A percentile compares a stretch with the other conserved stretches of the same genome.
phyloP scores from a whole-genome alignment of 2,888 invertebrate species.

The Pristionchus maxplancki region DNA sequence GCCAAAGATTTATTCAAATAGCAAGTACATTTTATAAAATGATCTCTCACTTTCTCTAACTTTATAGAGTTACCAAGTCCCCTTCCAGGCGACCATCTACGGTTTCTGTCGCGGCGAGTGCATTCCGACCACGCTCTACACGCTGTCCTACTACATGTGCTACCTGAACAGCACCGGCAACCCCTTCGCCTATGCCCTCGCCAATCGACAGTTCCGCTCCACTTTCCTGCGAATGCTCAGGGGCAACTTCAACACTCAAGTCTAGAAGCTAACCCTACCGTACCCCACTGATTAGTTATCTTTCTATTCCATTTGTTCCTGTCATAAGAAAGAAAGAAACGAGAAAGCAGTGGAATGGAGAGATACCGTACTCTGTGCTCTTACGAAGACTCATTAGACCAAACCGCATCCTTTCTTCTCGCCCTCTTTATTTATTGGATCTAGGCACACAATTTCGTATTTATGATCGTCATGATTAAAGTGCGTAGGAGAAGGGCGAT shows the following conservation, averaged over 20 bases:
- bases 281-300: neutral
- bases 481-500: neutral
- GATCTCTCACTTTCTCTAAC: too few relatives aligned
- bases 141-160: slow-evolving; percentile 77
- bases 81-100: slow-evolving; percentile 76
- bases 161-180: slow-evolving; percentile 76
- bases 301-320: neutral
- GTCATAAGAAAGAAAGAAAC: neutral
- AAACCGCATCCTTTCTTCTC: neutral
- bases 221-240: slow-evolving; percentile 74
- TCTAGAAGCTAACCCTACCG: neutral
- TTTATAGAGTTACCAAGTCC: too few relatives aligned
- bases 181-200: slow-evolving; percentile 77
- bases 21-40: too few relatives aligned
- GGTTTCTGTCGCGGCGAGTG: slow-evolving; percentile 77
- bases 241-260: slow-evolving; percentile 66
- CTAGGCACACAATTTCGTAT: slow-evolving; percentile 10
- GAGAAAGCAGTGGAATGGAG: neutral
- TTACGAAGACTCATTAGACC: neutral
- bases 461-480: slow-evolving; percentile 13
- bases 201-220: slow-evolving; percentile 76
- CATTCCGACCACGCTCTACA: slow-evolving; percentile 75
- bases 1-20: too few relatives aligned
- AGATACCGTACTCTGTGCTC: neutral
- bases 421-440: neutral